These are phyloP conservation scores for Dolomedes plantarius DNA, from an alignment of 2,888 invertebrate genomes.

Conservation along the genomic window DNA sequence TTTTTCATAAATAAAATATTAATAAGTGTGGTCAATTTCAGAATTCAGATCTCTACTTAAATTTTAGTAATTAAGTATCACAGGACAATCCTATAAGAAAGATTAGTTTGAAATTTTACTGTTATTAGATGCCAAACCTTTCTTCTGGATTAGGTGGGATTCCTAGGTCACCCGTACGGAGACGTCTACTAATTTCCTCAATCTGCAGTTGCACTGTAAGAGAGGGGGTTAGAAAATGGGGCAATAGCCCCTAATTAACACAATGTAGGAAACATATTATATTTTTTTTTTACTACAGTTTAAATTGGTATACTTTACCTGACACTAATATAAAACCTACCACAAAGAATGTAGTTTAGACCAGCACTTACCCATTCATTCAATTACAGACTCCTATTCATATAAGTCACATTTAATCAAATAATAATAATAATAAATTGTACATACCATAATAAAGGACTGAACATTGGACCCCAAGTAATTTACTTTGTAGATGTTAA, in stretches of 20 bases:
- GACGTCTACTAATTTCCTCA: slow-evolving; percentile 99
- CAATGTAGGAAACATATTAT: slow-evolving; percentile 47
- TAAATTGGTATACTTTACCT: slow-evolving; percentile 34
- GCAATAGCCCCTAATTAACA: slow-evolving; percentile 80
- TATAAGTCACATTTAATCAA: no score
- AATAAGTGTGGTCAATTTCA: no score
- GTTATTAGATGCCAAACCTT: slow-evolving; percentile 83
- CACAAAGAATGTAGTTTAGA: no score
- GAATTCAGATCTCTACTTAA: no score
- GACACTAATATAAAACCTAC: background rate
- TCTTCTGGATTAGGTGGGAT: slow-evolving; percentile 98
- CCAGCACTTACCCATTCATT: no score
- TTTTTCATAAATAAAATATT: no score
- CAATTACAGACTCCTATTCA: no score
- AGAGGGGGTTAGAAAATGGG: slow-evolving; percentile 82
- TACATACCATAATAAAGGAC: no score
- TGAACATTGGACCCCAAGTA: no score
- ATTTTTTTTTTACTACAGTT: slow-evolving; percentile 44
- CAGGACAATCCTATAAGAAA: slow-evolving; percentile 61
- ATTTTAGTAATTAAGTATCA: no score
- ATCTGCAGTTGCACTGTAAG: slow-evolving; percentile 99
- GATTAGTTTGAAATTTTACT: slow-evolving; percentile 64
- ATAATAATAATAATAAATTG: no score
- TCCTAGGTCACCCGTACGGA: slow-evolving; percentile 98
- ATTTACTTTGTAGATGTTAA: no score